Evolutionary conservation across 2,888 invertebrate species (phyloP).

Genomic region (Lypha dubia): DNA sequence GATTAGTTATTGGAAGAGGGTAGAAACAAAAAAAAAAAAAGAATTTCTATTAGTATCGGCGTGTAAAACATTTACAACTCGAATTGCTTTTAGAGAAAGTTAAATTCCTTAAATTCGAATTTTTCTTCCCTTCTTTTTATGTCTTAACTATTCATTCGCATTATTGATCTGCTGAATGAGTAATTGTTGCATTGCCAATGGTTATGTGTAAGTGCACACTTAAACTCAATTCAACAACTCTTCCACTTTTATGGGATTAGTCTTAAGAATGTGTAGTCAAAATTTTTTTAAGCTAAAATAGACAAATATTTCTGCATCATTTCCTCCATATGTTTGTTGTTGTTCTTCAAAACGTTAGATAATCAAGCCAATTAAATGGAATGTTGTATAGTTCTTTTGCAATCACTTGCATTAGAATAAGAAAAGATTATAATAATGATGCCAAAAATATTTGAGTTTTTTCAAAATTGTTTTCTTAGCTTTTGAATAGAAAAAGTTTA

Average conservation of each 20-base stretch:
- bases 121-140: no score
- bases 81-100: no score
- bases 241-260: neutral
- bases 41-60: no score
- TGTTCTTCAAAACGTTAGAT: neutral
- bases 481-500: no score
- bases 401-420: conserved; percentile 32
- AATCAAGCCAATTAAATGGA: conserved; percentile 26
- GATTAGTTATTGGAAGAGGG: no score
- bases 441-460: no score
- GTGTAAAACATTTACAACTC: no score
- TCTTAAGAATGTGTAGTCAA: neutral
- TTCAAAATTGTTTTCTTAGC: no score
- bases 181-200: neutral
- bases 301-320: neutral
- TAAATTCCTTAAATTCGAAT: no score
- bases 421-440: neutral
- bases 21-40: no score
- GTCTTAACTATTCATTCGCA: no score
- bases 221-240: neutral
- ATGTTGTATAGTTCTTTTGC: conserved; percentile 22
- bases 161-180: no score
- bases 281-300: neutral
- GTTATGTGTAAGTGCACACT: neutral
- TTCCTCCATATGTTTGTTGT: neutral